phyloP scores from a whole-genome alignment of 2,888 invertebrate species.

The Theretra japonica region DNA sequence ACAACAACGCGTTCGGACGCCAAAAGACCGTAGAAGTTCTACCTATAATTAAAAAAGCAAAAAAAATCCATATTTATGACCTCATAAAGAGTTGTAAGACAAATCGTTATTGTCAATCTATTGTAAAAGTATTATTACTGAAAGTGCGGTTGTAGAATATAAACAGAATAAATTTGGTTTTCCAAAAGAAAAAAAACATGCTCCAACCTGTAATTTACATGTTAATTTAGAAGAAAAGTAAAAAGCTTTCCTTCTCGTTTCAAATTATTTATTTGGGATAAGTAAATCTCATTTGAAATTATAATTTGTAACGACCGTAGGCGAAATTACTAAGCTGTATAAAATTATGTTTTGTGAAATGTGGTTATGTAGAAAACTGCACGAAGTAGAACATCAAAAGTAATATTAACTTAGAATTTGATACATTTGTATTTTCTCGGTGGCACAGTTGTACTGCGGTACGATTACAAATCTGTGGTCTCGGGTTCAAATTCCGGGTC shows the following conservation, averaged over 20 bases:
- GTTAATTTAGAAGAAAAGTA: conserved; percentile 43
- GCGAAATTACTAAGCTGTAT: conserved; percentile 31
- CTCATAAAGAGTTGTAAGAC: neutral
- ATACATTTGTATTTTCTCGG: neutral
- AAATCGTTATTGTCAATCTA: neutral
- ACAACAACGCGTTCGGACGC: no score
- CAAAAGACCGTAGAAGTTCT: no score
- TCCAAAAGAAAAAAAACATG: conserved; percentile 19
- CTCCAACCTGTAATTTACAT: conserved; percentile 42
- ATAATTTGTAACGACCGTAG: conserved; percentile 43
- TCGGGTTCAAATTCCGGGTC: no score
- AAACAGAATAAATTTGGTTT: neutral
- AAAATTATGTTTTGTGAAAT: conserved; percentile 18
- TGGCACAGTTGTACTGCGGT: no score
- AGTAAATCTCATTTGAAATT: conserved; percentile 49
- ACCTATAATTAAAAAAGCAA: no score
- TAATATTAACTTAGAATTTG: neutral
- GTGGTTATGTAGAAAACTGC: neutral
- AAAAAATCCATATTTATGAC: neutral
- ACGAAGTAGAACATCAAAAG: neutral
- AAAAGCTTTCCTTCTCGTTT: conserved; percentile 45
- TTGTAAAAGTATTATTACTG: neutral
- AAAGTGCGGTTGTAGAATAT: neutral
- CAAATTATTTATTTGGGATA: conserved; percentile 49
- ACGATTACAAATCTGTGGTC: no score